Evolutionary conservation across 2,797 vertebrate species (phyloP).

Genomic region (Monodelphis domestica): DNA sequence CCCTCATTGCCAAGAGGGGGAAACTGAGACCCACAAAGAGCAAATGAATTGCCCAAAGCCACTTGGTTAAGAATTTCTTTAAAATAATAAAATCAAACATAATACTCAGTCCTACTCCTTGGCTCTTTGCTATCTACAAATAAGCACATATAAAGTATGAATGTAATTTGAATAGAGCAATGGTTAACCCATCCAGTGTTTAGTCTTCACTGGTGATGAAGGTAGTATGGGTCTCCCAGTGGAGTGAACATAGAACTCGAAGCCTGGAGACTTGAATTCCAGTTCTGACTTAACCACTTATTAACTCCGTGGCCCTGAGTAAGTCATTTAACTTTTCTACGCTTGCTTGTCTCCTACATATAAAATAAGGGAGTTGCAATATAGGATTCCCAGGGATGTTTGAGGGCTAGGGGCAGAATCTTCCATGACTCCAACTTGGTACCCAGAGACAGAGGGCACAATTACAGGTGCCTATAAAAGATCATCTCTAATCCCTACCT

Average conservation of each 20-base stretch:
- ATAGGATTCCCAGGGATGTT: neutral
- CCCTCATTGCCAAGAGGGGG: neutral
- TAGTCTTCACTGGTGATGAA: neutral
- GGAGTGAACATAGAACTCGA: neutral
- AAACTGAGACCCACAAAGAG: neutral
- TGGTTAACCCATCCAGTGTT: neutral
- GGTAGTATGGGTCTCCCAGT: neutral
- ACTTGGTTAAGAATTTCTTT: slow-evolving; percentile 10
- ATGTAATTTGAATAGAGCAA: neutral
- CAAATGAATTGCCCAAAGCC: neutral
- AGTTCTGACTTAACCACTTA: neutral
- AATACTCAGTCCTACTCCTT: neutral
- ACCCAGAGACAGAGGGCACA: neutral
- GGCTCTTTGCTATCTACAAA: slow-evolving; percentile 28
- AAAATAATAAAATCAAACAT: neutral
- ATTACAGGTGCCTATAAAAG: neutral
- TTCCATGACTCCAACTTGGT: neutral
- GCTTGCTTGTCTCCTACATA: neutral
- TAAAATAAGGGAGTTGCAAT: neutral
- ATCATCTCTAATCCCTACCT: slow-evolving; percentile 27
- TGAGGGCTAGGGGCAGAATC: neutral
- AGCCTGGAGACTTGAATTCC: neutral
- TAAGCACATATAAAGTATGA: neutral
- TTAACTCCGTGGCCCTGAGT: neutral
- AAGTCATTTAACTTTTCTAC: neutral